Conservation (phyloP, 1,140 invertebrate species). For the Drosophila lacteicornis region DNA sequence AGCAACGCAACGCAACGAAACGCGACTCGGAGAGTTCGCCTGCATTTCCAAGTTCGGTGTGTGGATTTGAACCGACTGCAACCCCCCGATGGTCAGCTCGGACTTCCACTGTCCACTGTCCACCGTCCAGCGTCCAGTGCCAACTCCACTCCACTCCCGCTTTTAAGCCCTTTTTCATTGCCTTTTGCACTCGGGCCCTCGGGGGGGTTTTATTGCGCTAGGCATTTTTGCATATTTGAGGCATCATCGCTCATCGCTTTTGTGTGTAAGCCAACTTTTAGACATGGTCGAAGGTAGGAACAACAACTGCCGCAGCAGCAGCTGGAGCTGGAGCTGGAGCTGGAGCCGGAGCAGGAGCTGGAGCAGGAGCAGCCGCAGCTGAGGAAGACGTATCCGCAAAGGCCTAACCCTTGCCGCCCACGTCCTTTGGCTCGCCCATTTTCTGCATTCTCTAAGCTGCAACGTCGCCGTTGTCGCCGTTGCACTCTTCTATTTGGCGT, state of each 20-base stretch:
- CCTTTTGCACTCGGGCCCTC: slow-evolving; percentile 34
- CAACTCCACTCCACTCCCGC: slow-evolving; percentile 18
- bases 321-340: background rate
- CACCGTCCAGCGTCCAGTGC: background rate
- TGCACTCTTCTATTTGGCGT: slow-evolving; percentile 79
- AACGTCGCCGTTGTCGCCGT: slow-evolving; percentile 46
- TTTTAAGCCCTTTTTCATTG: slow-evolving; percentile 79
- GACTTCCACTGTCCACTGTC: slow-evolving; percentile 18
- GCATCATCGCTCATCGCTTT: slow-evolving; percentile 83
- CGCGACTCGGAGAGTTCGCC: slow-evolving; percentile 56
- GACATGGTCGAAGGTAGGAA: slow-evolving; percentile 47
- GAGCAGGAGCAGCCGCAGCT: slow-evolving; percentile 12
- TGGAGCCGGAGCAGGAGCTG: background rate
- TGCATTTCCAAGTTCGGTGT: slow-evolving; percentile 70
- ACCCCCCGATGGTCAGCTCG: slow-evolving; percentile 50
- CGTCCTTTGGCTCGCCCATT: slow-evolving; percentile 13
- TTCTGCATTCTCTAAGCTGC: slow-evolving; percentile 73
- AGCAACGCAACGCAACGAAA: slow-evolving; percentile 64
- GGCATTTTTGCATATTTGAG: slow-evolving; percentile 84
- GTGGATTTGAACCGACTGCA: slow-evolving; percentile 55
- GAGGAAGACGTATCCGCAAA: slow-evolving; percentile 41
- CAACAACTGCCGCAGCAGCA: slow-evolving; percentile 12
- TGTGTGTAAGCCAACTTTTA: slow-evolving; percentile 82
- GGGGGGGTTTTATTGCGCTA: slow-evolving; percentile 76
- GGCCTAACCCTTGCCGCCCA: slow-evolving; percentile 40